Evolutionary conservation across 2,113 vertebrate genomes (phyloP), one percentile per base, ranked within the genome.

Genomic region (Manacus vitellinus): DNA sequence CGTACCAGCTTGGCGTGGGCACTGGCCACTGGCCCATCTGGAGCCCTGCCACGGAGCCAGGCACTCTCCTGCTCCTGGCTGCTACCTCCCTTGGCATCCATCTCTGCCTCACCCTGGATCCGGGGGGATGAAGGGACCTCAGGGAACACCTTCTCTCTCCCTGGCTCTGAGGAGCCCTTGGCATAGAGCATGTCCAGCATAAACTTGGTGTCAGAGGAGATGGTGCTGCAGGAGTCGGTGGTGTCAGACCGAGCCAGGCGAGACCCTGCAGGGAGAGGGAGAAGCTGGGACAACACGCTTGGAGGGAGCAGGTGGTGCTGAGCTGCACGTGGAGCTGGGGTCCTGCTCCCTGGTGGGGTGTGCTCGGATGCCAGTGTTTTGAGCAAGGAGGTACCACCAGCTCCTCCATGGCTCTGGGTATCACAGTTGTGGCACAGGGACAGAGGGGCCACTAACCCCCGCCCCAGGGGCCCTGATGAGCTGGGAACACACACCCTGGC

Each of bases 101-200:
- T 71, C 55, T 94, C 89, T 1, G 2, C 76, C 20, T 94, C 86
- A 12, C 13, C 90, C 46, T 72, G 85, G 18, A 20, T n/a, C 71
- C 13, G 52, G 21, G 77, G 14, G 49, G 94, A 75, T 2, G 17
- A 33, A 0, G 27, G 43, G 3, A 12, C 30, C 37, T 90, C 44
- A 0, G 59, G 70, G 33, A 78, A 65, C 13, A 80, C 47, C n/a
- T 94, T 94, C 51, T 92, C 81, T 14, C n/a, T 58, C 62, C 85
- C 88, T 0, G 44, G 27, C 63, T 96, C 76, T 0, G 33, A 74
- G 47, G 96, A 94, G 39, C 92, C 94, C 55, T 98, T 98, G 90
- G 98, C 94, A 18, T 98, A 99, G 5, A 99, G 97, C 98, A 98
- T 98, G 94, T 99, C 98, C 89, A 98, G 61, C 95, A 98, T 94